These are phyloP conservation scores for Dasysyrphus albostriatus DNA, from an alignment of 2,888 invertebrate species.

Conservation along the genomic window DNA sequence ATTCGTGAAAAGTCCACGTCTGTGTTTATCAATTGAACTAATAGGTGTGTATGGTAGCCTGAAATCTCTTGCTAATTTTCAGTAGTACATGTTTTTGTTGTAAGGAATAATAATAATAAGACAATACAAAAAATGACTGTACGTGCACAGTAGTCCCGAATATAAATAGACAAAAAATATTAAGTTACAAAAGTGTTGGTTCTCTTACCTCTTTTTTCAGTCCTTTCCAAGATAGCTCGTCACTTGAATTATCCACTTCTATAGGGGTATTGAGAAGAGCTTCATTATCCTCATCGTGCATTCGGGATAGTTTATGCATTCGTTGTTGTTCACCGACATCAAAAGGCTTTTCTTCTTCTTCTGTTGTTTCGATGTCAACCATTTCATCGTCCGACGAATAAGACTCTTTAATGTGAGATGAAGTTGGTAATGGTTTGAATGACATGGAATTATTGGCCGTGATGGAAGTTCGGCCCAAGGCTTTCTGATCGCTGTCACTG, in stretches of 20 bases:
- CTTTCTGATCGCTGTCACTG: conserved; percentile 75
- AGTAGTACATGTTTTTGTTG: too few species aligned
- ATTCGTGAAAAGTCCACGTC: too few species aligned
- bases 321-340: conserved; percentile 67
- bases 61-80: too few species aligned
- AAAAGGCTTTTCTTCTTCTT: conserved; percentile 86
- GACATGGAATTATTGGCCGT: conserved; percentile 30
- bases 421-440: conserved; percentile 15
- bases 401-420: conserved; percentile 76
- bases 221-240: conserved; percentile 61
- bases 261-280: conserved; percentile 32
- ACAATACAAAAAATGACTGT: too few species aligned
- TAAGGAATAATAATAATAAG: too few species aligned
- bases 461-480: conserved; percentile 23
- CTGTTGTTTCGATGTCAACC: conserved; percentile 94
- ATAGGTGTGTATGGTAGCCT: too few species aligned
- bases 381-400: conserved; percentile 89
- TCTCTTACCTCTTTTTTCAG: conserved; percentile 62
- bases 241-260: conserved; percentile 58
- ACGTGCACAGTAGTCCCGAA: too few species aligned
- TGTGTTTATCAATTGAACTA: too few species aligned
- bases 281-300: conserved; percentile 37
- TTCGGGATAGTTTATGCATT: conserved; percentile 20
- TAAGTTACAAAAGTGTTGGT: background rate
- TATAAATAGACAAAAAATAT: background rate